Evolutionary conservation across 1,140 invertebrate genomes (phyloP).

Genomic region (Habropoda laboriosa): DNA sequence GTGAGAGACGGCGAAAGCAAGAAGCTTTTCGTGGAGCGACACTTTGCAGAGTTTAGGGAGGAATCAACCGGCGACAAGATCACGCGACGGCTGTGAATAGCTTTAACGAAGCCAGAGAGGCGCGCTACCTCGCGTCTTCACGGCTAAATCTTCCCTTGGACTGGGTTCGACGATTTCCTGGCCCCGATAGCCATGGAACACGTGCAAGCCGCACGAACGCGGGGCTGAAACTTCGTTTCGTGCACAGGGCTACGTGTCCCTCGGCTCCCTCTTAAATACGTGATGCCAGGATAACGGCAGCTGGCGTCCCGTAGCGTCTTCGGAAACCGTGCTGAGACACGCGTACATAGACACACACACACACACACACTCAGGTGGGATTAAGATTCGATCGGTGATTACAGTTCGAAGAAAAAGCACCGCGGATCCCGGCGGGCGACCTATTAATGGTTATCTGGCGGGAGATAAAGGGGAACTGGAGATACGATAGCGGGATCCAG

Average conservation of each 20-base stretch:
- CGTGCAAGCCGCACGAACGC: not conserved
- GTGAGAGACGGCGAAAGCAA: no score
- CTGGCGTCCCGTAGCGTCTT: conserved; percentile 61
- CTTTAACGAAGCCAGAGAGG: conserved; percentile 71
- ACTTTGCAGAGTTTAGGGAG: conserved; percentile 19
- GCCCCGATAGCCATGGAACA: conserved; percentile 21
- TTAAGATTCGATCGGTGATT: conserved; percentile 54
- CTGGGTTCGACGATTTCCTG: conserved; percentile 11
- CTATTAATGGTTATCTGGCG: conserved; percentile 44
- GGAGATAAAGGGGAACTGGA: conserved; percentile 16
- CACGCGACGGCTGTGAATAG: conserved; percentile 65
- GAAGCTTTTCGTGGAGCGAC: not conserved
- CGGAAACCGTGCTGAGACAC: not conserved
- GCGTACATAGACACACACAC: not conserved
- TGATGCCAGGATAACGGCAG: conserved; percentile 72
- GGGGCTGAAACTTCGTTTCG: conserved; percentile 6
- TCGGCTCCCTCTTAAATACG: conserved; percentile 79
- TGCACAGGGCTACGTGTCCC: conserved; percentile 69
- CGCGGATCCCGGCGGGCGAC: conserved; percentile 8
- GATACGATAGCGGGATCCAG: not conserved
- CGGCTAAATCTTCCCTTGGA: conserved; percentile 21
- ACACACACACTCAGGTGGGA: not conserved
- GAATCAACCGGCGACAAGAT: conserved; percentile 43
- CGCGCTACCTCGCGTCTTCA: not conserved
- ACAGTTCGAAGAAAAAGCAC: conserved; percentile 45